A percentile compares a stretch with the other conserved stretches of the same genome.
phyloP scores from a whole-genome alignment of 2,113 vertebrate genomes.

The Neotragus pygmaeus region DNA sequence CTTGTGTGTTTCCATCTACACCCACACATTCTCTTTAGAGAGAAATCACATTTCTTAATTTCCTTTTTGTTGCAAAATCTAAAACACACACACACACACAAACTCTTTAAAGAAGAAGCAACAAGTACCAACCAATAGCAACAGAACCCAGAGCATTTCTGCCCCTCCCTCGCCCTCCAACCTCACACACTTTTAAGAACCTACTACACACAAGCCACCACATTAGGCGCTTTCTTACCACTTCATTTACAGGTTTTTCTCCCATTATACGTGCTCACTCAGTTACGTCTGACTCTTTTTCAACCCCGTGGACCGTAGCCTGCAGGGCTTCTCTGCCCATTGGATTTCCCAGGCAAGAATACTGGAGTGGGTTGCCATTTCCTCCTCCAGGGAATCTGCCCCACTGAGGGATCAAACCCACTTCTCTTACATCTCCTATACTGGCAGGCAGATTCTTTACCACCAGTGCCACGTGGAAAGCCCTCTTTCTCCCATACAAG shows the following conservation, averaged over 20 bases:
- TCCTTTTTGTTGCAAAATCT: not conserved
- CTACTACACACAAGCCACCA: fast-evolving
- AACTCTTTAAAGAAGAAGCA: not conserved
- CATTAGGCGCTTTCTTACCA: not conserved
- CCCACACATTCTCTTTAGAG: not conserved
- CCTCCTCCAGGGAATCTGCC: not conserved
- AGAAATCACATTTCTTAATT: slow-evolving; percentile 6
- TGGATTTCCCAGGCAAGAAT: not conserved
- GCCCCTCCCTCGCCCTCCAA: fast-evolving
- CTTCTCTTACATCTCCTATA: not conserved
- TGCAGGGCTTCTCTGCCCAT: not conserved
- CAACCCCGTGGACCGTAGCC: not conserved
- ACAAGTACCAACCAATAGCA: not conserved
- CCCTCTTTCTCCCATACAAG: not conserved
- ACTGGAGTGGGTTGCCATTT: not conserved
- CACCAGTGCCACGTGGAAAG: not conserved
- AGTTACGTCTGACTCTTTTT: not conserved
- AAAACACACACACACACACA: not conserved
- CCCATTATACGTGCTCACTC: not conserved
- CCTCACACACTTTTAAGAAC: not conserved
- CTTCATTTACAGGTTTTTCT: not conserved
- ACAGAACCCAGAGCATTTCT: not conserved
- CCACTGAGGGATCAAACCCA: not conserved
- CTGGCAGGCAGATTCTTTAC: not conserved
- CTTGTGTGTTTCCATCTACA: not conserved